Conservation (phyloP, 2,797 vertebrate species). For the Epinephelus coioides region DNA sequence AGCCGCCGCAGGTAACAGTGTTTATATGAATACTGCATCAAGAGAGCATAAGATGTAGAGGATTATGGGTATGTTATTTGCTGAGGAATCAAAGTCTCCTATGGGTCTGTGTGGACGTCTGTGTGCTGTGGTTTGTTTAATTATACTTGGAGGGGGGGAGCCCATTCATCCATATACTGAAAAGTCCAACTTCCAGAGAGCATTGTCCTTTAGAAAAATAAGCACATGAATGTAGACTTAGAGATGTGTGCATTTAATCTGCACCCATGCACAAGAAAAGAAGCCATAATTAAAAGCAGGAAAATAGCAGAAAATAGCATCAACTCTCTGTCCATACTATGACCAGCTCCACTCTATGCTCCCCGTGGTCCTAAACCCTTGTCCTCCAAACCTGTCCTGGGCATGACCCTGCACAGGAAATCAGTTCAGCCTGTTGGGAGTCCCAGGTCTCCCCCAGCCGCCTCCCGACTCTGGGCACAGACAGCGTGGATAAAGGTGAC, state of each 20-base stretch:
- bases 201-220: conserved; percentile 18
- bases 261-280: neutral
- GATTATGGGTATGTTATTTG: conserved; percentile 58
- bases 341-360: conserved; percentile 52
- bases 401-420: conserved; percentile 88
- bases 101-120: conserved; percentile 38
- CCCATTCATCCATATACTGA: conserved; percentile 1
- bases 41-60: conserved; percentile 59
- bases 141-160: conserved; percentile 2
- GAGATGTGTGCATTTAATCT: conserved; percentile 26
- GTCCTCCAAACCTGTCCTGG: conserved; percentile 84
- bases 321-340: conserved; percentile 37
- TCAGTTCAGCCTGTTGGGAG: conserved; percentile 87
- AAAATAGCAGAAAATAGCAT: conserved; percentile 43
- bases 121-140: conserved; percentile 38
- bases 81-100: conserved; percentile 56
- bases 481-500: conserved; percentile 79
- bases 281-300: conserved; percentile 8
- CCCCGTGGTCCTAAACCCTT: conserved; percentile 77
- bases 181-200: conserved; percentile 18
- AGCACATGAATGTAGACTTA: conserved; percentile 7
- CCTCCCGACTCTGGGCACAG: conserved; percentile 74
- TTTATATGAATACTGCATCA: conserved; percentile 74
- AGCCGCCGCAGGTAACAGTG: conserved; percentile 74
- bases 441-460: conserved; percentile 64